Conservation (phyloP, 2,113 vertebrate species). For the Elgaria multicarinata region DNA sequence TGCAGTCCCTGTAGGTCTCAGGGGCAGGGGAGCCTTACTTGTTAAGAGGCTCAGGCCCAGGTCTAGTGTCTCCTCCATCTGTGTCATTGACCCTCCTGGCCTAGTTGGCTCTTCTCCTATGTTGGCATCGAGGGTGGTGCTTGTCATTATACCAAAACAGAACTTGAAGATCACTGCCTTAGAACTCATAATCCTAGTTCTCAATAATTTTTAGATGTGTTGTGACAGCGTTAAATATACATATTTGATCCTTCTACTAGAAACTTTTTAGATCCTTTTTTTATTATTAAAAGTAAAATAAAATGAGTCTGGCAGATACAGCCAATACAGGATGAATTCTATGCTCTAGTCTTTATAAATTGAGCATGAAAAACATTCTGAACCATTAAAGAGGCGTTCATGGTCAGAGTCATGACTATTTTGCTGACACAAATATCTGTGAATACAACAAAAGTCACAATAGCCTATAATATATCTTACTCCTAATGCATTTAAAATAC, state of each 20-base stretch:
- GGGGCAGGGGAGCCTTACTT: not conserved
- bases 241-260: not conserved
- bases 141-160: not conserved
- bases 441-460: constrained; percentile 18
- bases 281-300: not conserved
- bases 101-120: not conserved
- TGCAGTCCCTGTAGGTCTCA: not conserved
- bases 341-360: not conserved
- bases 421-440: not conserved
- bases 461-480: constrained; percentile 15
- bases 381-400: not conserved
- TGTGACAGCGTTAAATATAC: not conserved
- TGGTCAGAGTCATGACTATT: not conserved
- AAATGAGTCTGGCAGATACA: not conserved
- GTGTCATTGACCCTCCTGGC: not conserved
- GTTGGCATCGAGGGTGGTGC: not conserved
- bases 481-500: constrained; percentile 42
- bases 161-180: not conserved
- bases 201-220: not conserved
- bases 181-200: not conserved
- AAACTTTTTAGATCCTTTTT: not conserved
- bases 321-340: not conserved
- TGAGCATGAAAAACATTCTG: not conserved
- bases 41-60: not conserved
- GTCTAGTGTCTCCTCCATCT: not conserved